Evolutionary conservation across 1,140 invertebrate species (phyloP), one percentile per base, ranked within the genome.

Genomic region (Dermatophagoides farinae): DNA sequence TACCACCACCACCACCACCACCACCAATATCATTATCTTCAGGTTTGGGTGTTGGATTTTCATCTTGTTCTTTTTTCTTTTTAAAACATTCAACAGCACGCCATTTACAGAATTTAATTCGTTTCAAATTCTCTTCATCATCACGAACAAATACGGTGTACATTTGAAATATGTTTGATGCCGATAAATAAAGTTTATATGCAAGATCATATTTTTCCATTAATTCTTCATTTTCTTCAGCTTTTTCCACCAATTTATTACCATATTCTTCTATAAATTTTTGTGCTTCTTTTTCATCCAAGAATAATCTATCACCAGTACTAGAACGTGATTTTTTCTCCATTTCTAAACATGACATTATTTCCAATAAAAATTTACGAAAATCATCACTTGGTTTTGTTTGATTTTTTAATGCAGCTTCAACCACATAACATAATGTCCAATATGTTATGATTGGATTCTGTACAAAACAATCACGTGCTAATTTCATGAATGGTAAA

Each of bases 211-310:
- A 25, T 38, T 31, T 55, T 12, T 25, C 53, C 10, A 14, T 23
- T 14, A 55, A 25, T 44, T 55, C 53, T 16, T 11, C 53, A 25
- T 55, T 23, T 25, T 55, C 25, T 23, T 55, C 53, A 14, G 53
- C 53, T 6, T 25, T n/a, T 18, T 25, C 31, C 6, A 55, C 10
- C 53, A 55, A 25, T 25, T 55, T 14, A 38, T 55, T 55, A 14
- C 14, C 53, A 44, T 55, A 55, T 12, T 55, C 25, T 40, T 55
- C 53, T 39, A 55, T 55, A 25, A 39, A 55, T 25, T 55, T 55
- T 39, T 25, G 12, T 14, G 53, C 38, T 6, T 55, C 53, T 20
- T 16, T 14, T 55, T 55, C 53, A 38, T 18, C 6, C 10, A 2
- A 14, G 23, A 55, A 55, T n/a, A 55, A 25, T 38, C 4, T 14